phyloP scores from a whole-genome alignment of 2,888 invertebrate genomes.

The Cephus spinipes region DNA sequence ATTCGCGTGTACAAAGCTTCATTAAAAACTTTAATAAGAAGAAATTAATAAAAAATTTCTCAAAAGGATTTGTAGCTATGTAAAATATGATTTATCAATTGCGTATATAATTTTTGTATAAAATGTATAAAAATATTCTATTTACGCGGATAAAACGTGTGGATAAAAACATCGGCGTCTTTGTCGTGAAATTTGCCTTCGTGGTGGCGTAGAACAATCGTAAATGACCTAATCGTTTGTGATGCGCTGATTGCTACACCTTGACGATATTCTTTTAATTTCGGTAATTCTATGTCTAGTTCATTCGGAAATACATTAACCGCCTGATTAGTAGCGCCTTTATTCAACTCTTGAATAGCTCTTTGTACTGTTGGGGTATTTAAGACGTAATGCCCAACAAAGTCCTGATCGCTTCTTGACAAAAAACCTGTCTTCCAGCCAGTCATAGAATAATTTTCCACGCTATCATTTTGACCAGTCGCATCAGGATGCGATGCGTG shows the following conservation, averaged over 20 bases:
- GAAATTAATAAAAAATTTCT: background rate
- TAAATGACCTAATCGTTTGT: slow-evolving; percentile 24
- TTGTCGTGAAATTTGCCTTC: slow-evolving; percentile 16
- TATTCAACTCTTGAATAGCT: slow-evolving; percentile 40
- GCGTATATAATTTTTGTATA: background rate
- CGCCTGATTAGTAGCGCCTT: slow-evolving; percentile 4
- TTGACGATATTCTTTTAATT: slow-evolving; percentile 28
- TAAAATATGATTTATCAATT: background rate
- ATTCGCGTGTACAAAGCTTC: background rate
- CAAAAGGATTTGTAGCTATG: background rate
- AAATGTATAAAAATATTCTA: background rate
- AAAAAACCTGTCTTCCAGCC: slow-evolving; percentile 46
- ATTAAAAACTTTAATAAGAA: background rate
- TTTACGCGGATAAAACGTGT: slow-evolving; percentile 46
- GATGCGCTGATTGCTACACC: slow-evolving; percentile 14
- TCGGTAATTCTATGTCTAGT: slow-evolving; percentile 29
- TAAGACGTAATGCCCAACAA: slow-evolving; percentile 37
- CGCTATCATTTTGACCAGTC: slow-evolving; percentile 32
- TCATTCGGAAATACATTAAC: slow-evolving; percentile 12
- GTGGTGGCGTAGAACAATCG: slow-evolving; percentile 45
- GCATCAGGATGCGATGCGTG: slow-evolving; percentile 42
- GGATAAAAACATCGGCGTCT: slow-evolving; percentile 44
- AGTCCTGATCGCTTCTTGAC: slow-evolving; percentile 41
- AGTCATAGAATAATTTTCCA: slow-evolving; percentile 45
- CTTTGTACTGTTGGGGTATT: slow-evolving; percentile 9